Percentiles rank a stretch among this genome's conserved stretches.
Conservation (phyloP, 2,888 invertebrate species). For the Pollenia amentaria region DNA sequence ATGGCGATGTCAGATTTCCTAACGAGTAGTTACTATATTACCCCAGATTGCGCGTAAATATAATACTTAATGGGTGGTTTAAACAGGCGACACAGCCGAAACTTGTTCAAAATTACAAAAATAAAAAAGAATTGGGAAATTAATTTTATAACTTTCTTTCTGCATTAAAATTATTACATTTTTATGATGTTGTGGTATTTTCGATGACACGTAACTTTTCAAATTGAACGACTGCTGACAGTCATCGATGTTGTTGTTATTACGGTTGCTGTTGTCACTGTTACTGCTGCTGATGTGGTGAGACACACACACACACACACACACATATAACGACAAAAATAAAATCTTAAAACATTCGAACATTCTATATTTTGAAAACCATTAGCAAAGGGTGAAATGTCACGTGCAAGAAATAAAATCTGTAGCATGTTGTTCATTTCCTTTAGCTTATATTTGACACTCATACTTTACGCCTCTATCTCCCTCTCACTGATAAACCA, state of each 20-base stretch:
- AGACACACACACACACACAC: neutral
- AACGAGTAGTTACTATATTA: too few relatives aligned
- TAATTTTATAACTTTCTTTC: conserved; percentile 68
- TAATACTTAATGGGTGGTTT: too few relatives aligned
- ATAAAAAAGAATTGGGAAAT: conserved; percentile 61
- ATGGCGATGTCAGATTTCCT: too few relatives aligned
- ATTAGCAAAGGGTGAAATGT: conserved; percentile 62
- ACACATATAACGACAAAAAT: neutral
- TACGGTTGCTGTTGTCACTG: conserved; percentile 21
- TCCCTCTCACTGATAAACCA: neutral
- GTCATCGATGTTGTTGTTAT: neutral
- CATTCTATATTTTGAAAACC: conserved; percentile 31
- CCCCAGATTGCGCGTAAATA: too few relatives aligned
- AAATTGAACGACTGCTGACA: conserved; percentile 48
- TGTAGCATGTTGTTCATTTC: conserved; percentile 54
- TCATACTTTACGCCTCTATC: neutral
- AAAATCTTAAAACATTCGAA: neutral
- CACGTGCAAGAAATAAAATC: conserved; percentile 72
- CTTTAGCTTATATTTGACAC: conserved; percentile 8
- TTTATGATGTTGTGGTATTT: conserved; percentile 55
- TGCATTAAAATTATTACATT: conserved; percentile 49
- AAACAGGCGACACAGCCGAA: neutral
- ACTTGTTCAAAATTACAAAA: conserved; percentile 17
- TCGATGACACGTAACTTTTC: conserved; percentile 60
- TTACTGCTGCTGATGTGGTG: neutral